phyloP scores from a whole-genome alignment of 2,113 vertebrate species.

The Tiliqua scincoides region DNA sequence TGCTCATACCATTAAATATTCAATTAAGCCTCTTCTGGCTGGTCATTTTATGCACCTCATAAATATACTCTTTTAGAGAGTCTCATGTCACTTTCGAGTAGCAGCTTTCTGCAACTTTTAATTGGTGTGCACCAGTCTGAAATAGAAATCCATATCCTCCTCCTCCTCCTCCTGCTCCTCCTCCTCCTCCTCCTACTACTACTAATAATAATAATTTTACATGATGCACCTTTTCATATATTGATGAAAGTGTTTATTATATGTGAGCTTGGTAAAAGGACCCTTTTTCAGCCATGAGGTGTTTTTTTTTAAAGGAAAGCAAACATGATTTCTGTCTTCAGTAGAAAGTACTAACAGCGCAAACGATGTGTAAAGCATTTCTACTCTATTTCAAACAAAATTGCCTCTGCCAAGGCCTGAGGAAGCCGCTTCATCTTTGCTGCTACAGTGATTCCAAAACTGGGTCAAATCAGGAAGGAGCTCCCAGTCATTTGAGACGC shows the following conservation, averaged over 20 bases:
- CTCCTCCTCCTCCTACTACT: too few species aligned
- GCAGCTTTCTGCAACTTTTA: neutral
- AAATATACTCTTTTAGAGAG: neutral
- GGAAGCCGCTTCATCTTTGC: neutral
- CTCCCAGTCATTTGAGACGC: neutral
- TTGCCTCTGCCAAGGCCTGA: neutral
- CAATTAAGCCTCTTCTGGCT: neutral
- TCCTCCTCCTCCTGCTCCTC: too few species aligned
- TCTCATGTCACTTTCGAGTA: neutral
- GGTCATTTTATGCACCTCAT: neutral
- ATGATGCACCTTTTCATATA: neutral
- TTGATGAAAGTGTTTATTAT: neutral
- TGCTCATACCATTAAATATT: neutral
- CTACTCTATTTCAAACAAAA: neutral
- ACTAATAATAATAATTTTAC: too few species aligned
- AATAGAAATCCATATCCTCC: neutral
- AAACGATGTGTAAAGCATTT: neutral
- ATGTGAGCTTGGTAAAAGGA: neutral
- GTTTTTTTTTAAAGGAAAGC: neutral
- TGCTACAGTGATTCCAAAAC: neutral
- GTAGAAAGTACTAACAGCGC: neutral
- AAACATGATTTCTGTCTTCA: neutral
- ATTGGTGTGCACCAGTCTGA: neutral
- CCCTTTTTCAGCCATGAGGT: too few species aligned
- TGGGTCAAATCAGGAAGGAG: conserved; percentile 13